Conservation (phyloP, 2,113 vertebrate genomes). For the Bubo bubo region DNA sequence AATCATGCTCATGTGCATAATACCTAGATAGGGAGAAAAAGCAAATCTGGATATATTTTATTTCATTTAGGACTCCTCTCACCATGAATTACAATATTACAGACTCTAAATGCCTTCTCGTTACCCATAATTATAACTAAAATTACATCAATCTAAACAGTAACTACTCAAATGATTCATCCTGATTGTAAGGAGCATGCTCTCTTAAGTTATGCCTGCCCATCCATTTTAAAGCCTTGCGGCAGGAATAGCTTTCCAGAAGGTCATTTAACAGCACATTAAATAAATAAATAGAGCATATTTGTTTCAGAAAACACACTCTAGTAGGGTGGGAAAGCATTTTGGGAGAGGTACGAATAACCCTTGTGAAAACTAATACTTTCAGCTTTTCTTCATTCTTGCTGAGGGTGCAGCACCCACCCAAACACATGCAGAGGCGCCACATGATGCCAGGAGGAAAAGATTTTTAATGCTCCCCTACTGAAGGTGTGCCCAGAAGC, state of each 20-base stretch:
- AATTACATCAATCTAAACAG: constrained; percentile 73
- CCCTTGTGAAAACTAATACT: fast-evolving
- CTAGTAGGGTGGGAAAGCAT: background rate
- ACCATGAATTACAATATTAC: constrained; percentile 61
- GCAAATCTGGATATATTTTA: background rate
- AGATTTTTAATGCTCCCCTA: too few relatives aligned
- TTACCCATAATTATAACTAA: constrained; percentile 77
- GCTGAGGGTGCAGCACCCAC: background rate
- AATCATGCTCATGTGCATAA: background rate
- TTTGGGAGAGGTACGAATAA: constrained; percentile 7
- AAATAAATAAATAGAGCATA: constrained; percentile 58
- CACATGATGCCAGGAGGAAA: background rate
- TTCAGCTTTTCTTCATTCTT: background rate
- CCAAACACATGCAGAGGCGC: background rate
- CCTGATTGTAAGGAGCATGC: constrained; percentile 40
- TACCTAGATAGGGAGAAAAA: constrained; percentile 33
- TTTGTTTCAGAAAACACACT: constrained; percentile 27
- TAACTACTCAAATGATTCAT: constrained; percentile 64
- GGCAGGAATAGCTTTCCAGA: constrained; percentile 34
- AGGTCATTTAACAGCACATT: constrained; percentile 67
- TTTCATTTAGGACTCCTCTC: constrained; percentile 57
- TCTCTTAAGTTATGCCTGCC: constrained; percentile 26
- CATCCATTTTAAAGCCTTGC: constrained; percentile 49
- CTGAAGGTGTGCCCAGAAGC: background rate
- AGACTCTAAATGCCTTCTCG: constrained; percentile 64